Evolutionary conservation across 2,797 vertebrate species (phyloP).

Genomic region (Bothrops alternatus): DNA sequence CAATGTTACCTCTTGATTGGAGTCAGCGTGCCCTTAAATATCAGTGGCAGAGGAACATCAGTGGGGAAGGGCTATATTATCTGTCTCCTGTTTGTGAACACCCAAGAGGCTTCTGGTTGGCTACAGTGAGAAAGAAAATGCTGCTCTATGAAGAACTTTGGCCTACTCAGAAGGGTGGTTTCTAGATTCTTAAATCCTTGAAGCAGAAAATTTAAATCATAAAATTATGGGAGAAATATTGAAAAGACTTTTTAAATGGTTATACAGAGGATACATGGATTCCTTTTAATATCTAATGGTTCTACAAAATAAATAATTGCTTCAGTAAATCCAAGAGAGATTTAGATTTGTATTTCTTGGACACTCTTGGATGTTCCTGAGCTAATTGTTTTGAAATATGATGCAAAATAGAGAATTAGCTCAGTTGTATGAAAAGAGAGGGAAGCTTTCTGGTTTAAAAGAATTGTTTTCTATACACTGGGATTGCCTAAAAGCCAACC

Average conservation of each 20-base stretch:
- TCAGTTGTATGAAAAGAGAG: neutral
- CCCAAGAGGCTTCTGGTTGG: neutral
- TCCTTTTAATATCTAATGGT: neutral
- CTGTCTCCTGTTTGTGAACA: neutral
- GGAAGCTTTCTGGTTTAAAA: neutral
- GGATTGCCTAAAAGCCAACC: neutral
- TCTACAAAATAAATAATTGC: neutral
- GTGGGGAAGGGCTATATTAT: neutral
- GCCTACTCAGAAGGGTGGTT: neutral
- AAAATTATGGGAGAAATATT: neutral
- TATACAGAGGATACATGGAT: neutral
- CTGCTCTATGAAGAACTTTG: neutral
- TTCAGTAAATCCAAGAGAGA: no score
- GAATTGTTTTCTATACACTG: no score
- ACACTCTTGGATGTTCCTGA: neutral
- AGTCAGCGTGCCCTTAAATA: neutral
- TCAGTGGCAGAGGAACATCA: neutral
- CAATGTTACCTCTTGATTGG: neutral
- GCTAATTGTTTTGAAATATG: neutral
- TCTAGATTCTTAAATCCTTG: neutral
- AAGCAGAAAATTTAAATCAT: neutral
- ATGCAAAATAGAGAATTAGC: neutral
- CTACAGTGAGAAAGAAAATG: neutral
- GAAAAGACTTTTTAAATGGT: neutral
- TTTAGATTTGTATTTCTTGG: neutral